Evolutionary conservation across 2,113 vertebrate genomes (phyloP).

Genomic region (Synchiropus splendidus): DNA sequence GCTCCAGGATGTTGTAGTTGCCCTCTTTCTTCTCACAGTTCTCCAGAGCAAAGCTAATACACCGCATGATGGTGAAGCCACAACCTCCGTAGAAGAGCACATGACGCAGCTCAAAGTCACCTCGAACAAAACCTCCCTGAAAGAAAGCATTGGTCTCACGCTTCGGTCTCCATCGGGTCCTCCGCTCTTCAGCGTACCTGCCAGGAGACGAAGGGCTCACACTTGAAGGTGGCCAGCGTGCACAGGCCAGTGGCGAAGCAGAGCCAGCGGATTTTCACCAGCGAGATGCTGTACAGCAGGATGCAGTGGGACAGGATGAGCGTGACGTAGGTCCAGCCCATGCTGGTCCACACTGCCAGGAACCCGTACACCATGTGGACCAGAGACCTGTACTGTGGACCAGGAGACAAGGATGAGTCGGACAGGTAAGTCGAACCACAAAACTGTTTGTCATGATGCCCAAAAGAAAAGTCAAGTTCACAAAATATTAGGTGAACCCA

Average conservation of each 20-base stretch:
- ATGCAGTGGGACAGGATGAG: slow-evolving; percentile 85
- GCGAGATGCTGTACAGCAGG: slow-evolving; percentile 76
- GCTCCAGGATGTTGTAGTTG: slow-evolving; percentile 80
- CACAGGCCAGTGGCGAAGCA: slow-evolving; percentile 77
- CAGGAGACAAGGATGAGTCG: no score
- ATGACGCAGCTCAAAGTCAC: slow-evolving; percentile 82
- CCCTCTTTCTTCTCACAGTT: slow-evolving; percentile 74
- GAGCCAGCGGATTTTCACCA: slow-evolving; percentile 85
- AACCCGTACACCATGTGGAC: slow-evolving; percentile 77
- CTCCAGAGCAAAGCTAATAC: slow-evolving; percentile 90
- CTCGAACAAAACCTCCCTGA: slow-evolving; percentile 71
- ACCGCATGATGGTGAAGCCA: slow-evolving; percentile 85
- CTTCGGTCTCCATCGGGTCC: neutral
- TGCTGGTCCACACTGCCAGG: slow-evolving; percentile 76
- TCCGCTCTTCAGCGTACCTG: slow-evolving; percentile 67
- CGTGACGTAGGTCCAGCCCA: slow-evolving; percentile 82
- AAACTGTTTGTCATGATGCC: no score
- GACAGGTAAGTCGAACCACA: no score
- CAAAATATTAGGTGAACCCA: no score
- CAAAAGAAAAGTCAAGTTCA: no score
- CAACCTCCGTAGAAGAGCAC: slow-evolving; percentile 86
- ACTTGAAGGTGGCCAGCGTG: slow-evolving; percentile 83
- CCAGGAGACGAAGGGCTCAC: slow-evolving; percentile 85
- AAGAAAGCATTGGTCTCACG: slow-evolving; percentile 1
- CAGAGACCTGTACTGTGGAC: slow-evolving; percentile 77